Conservation (phyloP, 2,888 invertebrate genomes). For the Erebia epiphron region DNA sequence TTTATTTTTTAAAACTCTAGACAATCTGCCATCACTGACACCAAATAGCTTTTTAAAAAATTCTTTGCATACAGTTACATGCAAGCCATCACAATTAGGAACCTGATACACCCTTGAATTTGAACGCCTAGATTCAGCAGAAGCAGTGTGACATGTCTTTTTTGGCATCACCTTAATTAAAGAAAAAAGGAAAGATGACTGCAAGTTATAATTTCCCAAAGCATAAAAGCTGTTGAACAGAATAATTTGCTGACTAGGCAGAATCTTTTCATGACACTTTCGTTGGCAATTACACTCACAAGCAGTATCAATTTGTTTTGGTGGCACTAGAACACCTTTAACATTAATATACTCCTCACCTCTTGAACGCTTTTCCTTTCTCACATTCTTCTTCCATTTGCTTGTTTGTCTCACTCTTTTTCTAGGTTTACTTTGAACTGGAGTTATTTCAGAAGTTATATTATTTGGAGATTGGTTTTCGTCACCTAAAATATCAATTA, state of each 20-base stretch:
- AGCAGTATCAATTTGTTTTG: constrained; percentile 18
- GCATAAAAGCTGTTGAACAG: constrained; percentile 26
- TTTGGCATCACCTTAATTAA: constrained; percentile 29
- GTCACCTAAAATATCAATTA: neutral
- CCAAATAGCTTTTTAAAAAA: too few species aligned
- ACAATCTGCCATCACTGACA: constrained; percentile 22
- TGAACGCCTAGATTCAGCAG: constrained; percentile 30
- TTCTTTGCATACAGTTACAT: too few species aligned
- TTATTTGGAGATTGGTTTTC: constrained; percentile 20
- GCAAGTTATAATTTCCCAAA: constrained; percentile 30
- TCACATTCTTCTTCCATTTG: constrained; percentile 23
- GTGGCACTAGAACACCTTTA: constrained; percentile 13
- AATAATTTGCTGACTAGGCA: constrained; percentile 18
- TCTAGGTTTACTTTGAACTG: constrained; percentile 26
- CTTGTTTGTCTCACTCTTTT: constrained; percentile 25
- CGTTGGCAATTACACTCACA: constrained; percentile 26
- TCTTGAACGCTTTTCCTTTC: constrained; percentile 23
- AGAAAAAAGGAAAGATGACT: constrained; percentile 32
- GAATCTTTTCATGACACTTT: constrained; percentile 25
- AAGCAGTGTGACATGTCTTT: constrained; percentile 28
- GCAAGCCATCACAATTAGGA: constrained; percentile 31
- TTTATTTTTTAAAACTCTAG: constrained; percentile 28
- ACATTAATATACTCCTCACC: constrained; percentile 19
- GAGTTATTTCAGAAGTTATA: constrained; percentile 25
- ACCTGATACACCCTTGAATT: constrained; percentile 33